phyloP scores from a whole-genome alignment of 2,888 invertebrate genomes.

The Drosophila colorata region DNA sequence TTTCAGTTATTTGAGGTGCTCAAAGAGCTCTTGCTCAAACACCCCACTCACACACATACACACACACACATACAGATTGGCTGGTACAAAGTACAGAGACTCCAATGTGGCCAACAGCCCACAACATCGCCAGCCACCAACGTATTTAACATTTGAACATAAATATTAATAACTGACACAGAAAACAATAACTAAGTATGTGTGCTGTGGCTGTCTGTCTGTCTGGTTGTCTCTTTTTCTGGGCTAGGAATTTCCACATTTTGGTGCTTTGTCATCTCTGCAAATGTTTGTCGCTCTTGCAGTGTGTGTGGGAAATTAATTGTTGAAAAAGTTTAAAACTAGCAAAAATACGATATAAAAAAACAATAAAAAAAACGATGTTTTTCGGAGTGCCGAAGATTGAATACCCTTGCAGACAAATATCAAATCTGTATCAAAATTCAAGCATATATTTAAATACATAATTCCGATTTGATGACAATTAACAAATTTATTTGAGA shows the following conservation, averaged over 20 bases:
- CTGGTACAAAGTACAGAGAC: slow-evolving; percentile 32
- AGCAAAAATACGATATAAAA: slow-evolving; percentile 11
- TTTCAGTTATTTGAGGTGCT: slow-evolving; percentile 32
- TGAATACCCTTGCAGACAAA: no score
- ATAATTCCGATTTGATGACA: no score
- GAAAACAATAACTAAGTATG: slow-evolving; percentile 27
- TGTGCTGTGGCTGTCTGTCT: slow-evolving; percentile 1
- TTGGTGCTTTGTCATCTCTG: slow-evolving; percentile 60
- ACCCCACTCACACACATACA: slow-evolving; percentile 33
- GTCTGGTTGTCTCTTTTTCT: slow-evolving; percentile 15
- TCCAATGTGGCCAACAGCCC: slow-evolving; percentile 15
- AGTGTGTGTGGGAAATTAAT: slow-evolving; percentile 73
- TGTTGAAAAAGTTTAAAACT: slow-evolving; percentile 46
- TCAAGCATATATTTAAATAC: no score
- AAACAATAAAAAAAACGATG: no score
- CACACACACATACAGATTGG: slow-evolving; percentile 12
- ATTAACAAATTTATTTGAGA: no score
- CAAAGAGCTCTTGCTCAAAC: slow-evolving; percentile 28
- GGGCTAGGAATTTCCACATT: slow-evolving; percentile 74
- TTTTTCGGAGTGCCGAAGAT: no score
- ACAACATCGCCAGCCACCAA: slow-evolving; percentile 18
- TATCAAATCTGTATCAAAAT: no score
- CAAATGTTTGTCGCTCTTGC: slow-evolving; percentile 27
- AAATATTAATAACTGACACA: slow-evolving; percentile 34
- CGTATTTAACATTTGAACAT: slow-evolving; percentile 20